These are phyloP conservation scores for Phenganax marumi DNA, from an alignment of 92 coral and sea anemone genomes.

Conservation along the genomic window DNA sequence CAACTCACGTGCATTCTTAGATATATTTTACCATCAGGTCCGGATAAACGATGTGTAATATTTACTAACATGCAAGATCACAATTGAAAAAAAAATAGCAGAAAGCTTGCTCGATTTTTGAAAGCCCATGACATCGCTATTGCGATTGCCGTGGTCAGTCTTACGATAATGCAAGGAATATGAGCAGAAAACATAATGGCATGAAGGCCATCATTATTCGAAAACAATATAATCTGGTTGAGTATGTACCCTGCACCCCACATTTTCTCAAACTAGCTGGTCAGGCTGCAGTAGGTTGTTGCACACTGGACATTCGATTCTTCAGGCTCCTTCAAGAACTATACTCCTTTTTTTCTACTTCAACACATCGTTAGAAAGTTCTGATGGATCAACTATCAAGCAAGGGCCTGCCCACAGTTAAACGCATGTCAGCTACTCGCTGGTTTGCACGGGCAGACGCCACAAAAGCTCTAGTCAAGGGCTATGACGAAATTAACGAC, in stretches of 20 bases:
- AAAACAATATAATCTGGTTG: no score
- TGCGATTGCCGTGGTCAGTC: conserved; percentile 1
- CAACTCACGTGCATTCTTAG: neutral
- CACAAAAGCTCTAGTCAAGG: neutral
- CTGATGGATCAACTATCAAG: neutral
- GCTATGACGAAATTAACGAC: neutral
- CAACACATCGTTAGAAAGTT: no score
- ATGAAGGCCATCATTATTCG: neutral
- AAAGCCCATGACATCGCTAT: neutral
- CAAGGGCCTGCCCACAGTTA: neutral
- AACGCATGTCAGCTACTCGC: neutral
- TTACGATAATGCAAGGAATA: no score
- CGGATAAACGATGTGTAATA: neutral
- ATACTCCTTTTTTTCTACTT: no score
- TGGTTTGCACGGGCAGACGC: no score
- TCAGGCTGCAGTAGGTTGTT: no score
- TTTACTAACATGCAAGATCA: neutral
- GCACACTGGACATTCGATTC: no score
- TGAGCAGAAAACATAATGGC: neutral
- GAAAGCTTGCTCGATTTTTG: neutral
- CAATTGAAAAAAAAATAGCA: neutral
- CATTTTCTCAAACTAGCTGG: no score
- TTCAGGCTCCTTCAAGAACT: no score
- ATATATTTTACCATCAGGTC: conserved; percentile 3
- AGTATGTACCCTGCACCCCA: no score